Conservation (phyloP, 2,888 invertebrate genomes). For the Ormyrus nitidulus region DNA sequence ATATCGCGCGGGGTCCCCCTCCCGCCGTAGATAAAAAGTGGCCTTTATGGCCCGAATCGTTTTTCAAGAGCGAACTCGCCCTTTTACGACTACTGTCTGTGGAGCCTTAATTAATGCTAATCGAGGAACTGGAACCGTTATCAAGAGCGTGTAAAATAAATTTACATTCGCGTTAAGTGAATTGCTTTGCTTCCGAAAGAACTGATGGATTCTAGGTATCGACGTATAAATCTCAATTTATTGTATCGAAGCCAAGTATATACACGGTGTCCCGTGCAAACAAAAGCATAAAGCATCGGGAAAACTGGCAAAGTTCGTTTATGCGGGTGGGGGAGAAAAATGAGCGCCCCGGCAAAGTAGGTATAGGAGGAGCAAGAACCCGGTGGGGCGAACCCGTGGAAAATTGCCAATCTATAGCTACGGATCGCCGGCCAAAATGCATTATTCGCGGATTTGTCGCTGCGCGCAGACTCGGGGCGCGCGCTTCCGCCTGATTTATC, state of each 20-base stretch:
- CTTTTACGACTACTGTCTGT: no score
- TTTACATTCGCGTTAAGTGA: no score
- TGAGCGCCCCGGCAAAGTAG: not conserved
- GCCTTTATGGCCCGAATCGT: no score
- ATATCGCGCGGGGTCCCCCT: not conserved
- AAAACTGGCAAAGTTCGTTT: constrained; percentile 34
- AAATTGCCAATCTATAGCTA: constrained; percentile 41
- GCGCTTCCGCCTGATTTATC: constrained; percentile 42
- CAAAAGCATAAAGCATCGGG: constrained; percentile 2
- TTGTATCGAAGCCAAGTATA: not conserved
- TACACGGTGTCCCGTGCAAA: not conserved
- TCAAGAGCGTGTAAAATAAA: no score
- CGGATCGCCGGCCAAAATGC: not conserved
- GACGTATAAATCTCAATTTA: not conserved
- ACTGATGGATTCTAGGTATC: not conserved
- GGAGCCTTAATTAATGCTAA: no score
- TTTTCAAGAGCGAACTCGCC: no score
- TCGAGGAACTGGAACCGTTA: no score
- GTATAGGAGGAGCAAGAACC: not conserved
- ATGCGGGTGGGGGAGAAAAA: not conserved
- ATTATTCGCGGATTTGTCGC: constrained; percentile 29
- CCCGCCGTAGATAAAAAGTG: no score
- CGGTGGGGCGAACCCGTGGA: constrained; percentile 2
- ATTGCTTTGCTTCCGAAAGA: no score
- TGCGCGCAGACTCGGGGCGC: not conserved